Evolutionary conservation across 2,888 invertebrate genomes (phyloP).

Genomic region (Agrenia bidenticulata): DNA sequence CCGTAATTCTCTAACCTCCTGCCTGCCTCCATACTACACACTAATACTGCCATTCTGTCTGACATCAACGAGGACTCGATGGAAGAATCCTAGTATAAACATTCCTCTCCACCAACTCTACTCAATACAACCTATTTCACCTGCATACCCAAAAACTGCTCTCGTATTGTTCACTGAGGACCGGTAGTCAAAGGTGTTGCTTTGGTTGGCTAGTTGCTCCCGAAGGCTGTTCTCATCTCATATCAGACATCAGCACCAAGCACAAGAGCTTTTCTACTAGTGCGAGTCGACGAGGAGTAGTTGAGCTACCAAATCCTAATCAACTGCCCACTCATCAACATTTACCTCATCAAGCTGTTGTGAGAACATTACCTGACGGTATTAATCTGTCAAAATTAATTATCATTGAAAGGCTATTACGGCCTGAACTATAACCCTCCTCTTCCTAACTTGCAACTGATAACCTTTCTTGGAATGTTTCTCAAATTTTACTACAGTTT

Average conservation of each 20-base stretch:
- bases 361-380: background rate
- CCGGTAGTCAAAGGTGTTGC: background rate
- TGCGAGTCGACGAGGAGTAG: background rate
- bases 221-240: conserved; percentile 6
- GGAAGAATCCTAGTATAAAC: background rate
- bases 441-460: no score
- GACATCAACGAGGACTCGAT: background rate
- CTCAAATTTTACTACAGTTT: no score
- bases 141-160: conserved; percentile 5
- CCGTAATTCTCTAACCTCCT: background rate
- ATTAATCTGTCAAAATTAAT: conserved; percentile 1
- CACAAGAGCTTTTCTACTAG: background rate
- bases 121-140: conserved; percentile 10
- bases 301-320: conserved; percentile 6
- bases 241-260: conserved; percentile 5
- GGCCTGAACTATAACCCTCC: no score
- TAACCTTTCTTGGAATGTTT: no score
- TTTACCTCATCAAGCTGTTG: conserved; percentile 10
- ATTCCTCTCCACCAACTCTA: no score
- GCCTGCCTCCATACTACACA: background rate
- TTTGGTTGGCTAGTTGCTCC: conserved; percentile 8
- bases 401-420: no score
- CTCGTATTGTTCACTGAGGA: background rate
- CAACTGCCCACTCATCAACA: conserved; percentile 16
- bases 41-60: background rate